Percentiles rank a stretch among this genome's conserved stretches.
These are phyloP conservation scores for Scytalopus superciliaris DNA, from an alignment of 2,113 vertebrate genomes.

Conservation along the genomic window DNA sequence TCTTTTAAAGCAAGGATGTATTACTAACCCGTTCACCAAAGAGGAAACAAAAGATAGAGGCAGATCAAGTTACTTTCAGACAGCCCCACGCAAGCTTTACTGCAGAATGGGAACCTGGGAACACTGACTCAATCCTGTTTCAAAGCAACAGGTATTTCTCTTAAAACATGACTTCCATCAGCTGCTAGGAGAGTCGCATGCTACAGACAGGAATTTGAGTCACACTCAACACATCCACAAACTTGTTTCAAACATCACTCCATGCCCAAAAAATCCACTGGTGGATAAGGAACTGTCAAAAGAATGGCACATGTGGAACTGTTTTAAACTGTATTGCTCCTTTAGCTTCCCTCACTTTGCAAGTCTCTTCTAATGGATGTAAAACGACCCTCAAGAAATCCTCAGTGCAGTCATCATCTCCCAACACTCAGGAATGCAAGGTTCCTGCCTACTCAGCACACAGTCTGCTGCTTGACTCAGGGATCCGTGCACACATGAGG, in stretches of 20 bases:
- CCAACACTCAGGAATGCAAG: accelerated
- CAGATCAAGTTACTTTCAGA: not conserved
- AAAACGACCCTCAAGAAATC: not conserved
- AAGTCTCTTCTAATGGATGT: not conserved
- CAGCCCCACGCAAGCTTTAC: not conserved
- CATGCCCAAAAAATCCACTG: not conserved
- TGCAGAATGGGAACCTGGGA: accelerated
- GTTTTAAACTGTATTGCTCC: not conserved
- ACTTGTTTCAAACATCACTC: not conserved
- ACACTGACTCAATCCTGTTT: not conserved
- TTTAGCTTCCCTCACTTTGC: not conserved
- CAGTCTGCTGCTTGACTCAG: not conserved
- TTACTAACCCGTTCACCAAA: not conserved
- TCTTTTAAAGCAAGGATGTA: not conserved
- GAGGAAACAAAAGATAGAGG: not conserved
- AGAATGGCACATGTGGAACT: not conserved
- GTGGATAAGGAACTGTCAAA: not conserved
- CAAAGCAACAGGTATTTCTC: not conserved
- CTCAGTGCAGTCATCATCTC: accelerated
- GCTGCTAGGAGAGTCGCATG: not conserved
- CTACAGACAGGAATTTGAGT: not conserved
- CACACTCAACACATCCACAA: not conserved
- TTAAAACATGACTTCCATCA: not conserved
- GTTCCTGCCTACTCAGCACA: not conserved
- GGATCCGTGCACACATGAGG: accelerated